Evolutionary conservation across 1,140 invertebrate genomes (phyloP), one percentile per base, ranked within the genome.

Genomic region (Popillia japonica): DNA sequence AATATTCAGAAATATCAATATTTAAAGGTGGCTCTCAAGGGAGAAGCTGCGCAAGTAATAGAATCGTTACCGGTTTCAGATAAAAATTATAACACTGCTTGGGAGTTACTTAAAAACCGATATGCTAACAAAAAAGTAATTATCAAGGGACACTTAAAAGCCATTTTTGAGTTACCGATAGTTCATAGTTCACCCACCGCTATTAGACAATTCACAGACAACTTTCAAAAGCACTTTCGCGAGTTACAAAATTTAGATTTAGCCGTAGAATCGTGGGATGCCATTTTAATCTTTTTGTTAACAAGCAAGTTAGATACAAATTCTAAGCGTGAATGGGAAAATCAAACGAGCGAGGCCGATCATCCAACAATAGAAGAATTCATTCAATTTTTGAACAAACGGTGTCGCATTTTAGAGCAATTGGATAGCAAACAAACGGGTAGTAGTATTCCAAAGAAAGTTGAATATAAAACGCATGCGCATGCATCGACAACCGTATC

Each of bases 1-100:
- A 75, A 75, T 42, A 75, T 79, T 40, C 79, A 79, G 40, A 79
- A 79, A 78, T 72, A 79, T 14, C 55, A 79, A 41, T 79, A 79
- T 78, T 78, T 79, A 20, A 72, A 27, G 20, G 64, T 9, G 2
- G 23, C 40, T 79, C 34, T 78, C 10, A 78, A 72, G 14, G 79
- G 77, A 6, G 68, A 79, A 74, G 79, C 77, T 2, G 64, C 68
- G 41, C 76, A 79, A 72, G 41, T 40, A 4, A 27, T 77, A 20
- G 6, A 34, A 11, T 61, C 44, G 40, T 40, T 61, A 34, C 61
- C 61, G 61, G 61, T 20, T n/a, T n/a, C n/a, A n/a, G n/a, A n/a
- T n/a, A n/a, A n/a, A n/a, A n/a, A n/a, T n/a, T n/a, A n/a, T n/a
- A 41, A 10, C 20, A 77, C 44, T 11, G 75, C 75, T 20, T 61